Percentiles rank a stretch among this genome's conserved stretches.
Conservation (phyloP, 1,140 invertebrate genomes). For the Bombus ignitus region DNA sequence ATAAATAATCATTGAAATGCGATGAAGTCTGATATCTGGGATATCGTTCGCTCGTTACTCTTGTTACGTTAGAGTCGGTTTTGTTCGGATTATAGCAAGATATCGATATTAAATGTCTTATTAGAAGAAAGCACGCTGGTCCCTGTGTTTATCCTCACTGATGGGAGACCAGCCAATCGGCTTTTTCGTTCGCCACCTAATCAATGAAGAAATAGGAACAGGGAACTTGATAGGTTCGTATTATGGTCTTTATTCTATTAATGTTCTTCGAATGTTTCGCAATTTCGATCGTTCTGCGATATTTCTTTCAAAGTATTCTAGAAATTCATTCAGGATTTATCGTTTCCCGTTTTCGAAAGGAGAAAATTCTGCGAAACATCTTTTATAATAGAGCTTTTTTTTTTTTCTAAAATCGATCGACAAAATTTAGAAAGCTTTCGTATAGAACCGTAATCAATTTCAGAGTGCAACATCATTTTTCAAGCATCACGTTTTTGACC, state of each 20-base stretch:
- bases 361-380: not conserved
- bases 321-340: not conserved
- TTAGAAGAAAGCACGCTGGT: not conserved
- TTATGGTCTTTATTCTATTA: slow-evolving; percentile 7
- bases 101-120: not conserved
- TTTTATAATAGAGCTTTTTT: not conserved
- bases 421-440: too few species aligned
- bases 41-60: too few species aligned
- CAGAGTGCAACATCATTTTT: too few species aligned
- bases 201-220: slow-evolving; percentile 16
- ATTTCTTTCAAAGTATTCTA: not conserved
- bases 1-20: not conserved
- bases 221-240: not conserved
- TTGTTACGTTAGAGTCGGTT: not conserved
- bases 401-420: not conserved
- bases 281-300: not conserved
- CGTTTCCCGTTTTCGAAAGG: not conserved
- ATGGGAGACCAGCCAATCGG: not conserved
- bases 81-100: not conserved
- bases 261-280: not conserved
- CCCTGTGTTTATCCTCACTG: not conserved
- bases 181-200: slow-evolving; percentile 8
- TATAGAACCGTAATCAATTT: too few species aligned
- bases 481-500: too few species aligned
- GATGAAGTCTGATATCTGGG: not conserved